Percentiles rank a stretch among this genome's conserved stretches.
These are phyloP conservation scores for Rhynchonycteris naso DNA, from an alignment of 2,797 vertebrate species.

Conservation along the genomic window DNA sequence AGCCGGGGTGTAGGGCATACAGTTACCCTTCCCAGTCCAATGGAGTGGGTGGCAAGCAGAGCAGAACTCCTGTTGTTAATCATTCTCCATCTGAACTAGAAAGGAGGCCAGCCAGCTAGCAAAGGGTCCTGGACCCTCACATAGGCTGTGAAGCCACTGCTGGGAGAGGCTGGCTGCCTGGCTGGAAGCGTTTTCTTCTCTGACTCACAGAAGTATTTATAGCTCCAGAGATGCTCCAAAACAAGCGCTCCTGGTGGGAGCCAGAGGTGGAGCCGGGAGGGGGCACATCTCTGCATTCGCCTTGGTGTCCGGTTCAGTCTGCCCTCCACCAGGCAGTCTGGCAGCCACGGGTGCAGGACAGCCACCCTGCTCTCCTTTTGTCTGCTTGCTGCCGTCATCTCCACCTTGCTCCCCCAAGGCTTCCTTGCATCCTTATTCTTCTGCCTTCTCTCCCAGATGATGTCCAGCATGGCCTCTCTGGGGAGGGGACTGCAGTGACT, in stretches of 20 bases:
- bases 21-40: not conserved
- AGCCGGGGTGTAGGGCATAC: rapidly evolving
- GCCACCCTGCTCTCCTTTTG: rapidly evolving
- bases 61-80: not conserved
- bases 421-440: not conserved
- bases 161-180: not conserved
- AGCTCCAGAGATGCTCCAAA: slow-evolving; percentile 28
- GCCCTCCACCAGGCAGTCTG: not conserved
- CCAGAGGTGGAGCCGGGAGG: not conserved
- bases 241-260: not conserved
- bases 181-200: slow-evolving; percentile 39
- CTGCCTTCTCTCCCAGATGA: not conserved
- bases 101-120: slow-evolving; percentile 6
- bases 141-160: rapidly evolving
- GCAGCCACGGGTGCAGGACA: not conserved
- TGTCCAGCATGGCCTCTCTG: not conserved
- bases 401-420: rapidly evolving
- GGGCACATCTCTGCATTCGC: not conserved
- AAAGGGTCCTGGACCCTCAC: not conserved
- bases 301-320: not conserved
- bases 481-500: not conserved
- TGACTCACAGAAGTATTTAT: slow-evolving; percentile 73
- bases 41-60: rapidly evolving
- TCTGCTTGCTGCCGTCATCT: not conserved
- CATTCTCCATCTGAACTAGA: not conserved